phyloP scores from a whole-genome alignment of 2,888 invertebrate genomes.

The Caenorhabditis sp. region DNA sequence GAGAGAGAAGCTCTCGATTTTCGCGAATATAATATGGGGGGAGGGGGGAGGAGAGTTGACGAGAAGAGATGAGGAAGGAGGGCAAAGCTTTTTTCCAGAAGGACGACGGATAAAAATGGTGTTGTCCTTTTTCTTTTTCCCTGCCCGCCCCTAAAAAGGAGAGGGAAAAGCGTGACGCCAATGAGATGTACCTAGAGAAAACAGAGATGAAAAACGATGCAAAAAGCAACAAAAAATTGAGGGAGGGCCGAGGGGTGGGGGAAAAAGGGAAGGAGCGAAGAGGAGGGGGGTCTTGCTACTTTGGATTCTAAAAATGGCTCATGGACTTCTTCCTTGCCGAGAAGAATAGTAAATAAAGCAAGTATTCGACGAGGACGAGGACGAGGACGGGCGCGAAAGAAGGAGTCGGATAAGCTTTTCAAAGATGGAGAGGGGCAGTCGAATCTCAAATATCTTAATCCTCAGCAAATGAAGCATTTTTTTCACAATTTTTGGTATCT shows the following conservation, averaged over 20 bases:
- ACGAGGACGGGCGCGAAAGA: background rate
- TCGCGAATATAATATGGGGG: constrained; percentile 20
- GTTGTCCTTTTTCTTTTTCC: constrained; percentile 19
- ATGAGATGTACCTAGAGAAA: constrained; percentile 24
- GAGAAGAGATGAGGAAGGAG: background rate
- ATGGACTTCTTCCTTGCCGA: constrained; percentile 10
- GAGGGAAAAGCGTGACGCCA: background rate
- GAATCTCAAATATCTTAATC: constrained; percentile 18
- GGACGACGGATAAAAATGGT: constrained; percentile 10
- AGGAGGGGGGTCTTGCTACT: constrained; percentile 11
- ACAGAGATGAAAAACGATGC: background rate
- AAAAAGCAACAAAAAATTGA: constrained; percentile 9
- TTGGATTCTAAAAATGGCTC: constrained; percentile 45
- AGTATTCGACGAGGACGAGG: constrained; percentile 7
- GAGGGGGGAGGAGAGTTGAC: background rate
- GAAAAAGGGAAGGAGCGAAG: constrained; percentile 8
- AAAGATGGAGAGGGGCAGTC: no score
- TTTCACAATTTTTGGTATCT: no score
- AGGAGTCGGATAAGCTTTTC: constrained; percentile 9
- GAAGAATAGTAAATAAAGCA: constrained; percentile 34
- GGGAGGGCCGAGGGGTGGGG: background rate
- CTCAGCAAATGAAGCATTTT: background rate
- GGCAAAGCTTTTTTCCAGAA: background rate
- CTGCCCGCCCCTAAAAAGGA: no score
- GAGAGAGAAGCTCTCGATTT: constrained; percentile 7